These are phyloP conservation scores for Chaetogeoica ovagalla DNA, from an alignment of 2,888 invertebrate species.

Conservation along the genomic window DNA sequence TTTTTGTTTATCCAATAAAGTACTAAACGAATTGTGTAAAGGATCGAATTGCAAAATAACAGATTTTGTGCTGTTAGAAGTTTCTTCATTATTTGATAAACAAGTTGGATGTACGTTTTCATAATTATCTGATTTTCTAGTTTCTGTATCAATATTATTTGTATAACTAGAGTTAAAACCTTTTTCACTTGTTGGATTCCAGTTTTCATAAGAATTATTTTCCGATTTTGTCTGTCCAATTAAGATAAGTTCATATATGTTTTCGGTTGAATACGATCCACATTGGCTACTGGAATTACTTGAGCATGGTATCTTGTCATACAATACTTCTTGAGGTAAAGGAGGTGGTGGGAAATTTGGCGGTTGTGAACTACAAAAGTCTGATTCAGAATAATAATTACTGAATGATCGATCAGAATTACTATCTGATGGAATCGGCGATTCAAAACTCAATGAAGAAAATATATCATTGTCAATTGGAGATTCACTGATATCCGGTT, in stretches of 20 bases:
- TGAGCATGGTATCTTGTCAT: conserved; percentile 62
- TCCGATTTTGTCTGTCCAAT: conserved; percentile 19
- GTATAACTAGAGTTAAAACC: conserved; percentile 56
- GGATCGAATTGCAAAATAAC: conserved; percentile 78
- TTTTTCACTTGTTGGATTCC: conserved; percentile 56
- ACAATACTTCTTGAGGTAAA: conserved; percentile 64
- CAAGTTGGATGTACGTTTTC: conserved; percentile 46
- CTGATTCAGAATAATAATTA: conserved; percentile 39
- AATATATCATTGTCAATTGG: conserved; percentile 64
- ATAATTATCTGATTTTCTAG: conserved; percentile 51
- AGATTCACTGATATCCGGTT: conserved; percentile 52
- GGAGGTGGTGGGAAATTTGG: conserved; percentile 67
- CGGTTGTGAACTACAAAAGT: conserved; percentile 61
- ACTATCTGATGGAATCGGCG: conserved; percentile 62
- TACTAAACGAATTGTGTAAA: conserved; percentile 55
- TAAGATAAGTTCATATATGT: conserved; percentile 30
- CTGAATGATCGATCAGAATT: conserved; percentile 46
- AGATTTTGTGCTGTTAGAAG: conserved; percentile 58
- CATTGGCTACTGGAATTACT: conserved; percentile 48
- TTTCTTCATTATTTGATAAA: conserved; percentile 57
- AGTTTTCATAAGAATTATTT: conserved; percentile 63
- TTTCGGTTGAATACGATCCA: conserved; percentile 44
- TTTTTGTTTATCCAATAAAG: conserved; percentile 8
- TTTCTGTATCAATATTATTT: conserved; percentile 16
- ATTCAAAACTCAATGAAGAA: conserved; percentile 69